Percentiles rank a stretch among this genome's conserved stretches.
phyloP scores from a whole-genome alignment of 2,888 invertebrate genomes.

The Amblyjoppa proteus region DNA sequence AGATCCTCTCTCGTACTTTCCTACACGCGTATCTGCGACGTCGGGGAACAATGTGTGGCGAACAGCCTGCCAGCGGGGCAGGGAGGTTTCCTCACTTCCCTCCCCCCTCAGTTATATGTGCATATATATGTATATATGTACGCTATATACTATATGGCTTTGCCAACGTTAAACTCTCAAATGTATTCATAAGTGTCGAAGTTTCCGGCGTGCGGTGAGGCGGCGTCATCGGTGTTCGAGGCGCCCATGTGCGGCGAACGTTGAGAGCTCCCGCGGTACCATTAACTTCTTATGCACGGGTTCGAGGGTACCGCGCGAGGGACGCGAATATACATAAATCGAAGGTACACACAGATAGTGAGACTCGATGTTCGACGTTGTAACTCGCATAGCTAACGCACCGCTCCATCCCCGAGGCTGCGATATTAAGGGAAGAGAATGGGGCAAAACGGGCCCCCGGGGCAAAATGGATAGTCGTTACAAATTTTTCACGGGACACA shows the following conservation, averaged over 20 bases:
- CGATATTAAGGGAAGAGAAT: too few relatives aligned
- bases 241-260: constrained; percentile 40
- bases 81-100: not conserved
- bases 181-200: constrained; percentile 68
- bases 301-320: constrained; percentile 30
- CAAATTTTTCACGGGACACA: too few relatives aligned
- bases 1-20: not conserved
- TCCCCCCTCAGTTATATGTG: not conserved
- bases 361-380: not conserved
- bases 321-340: constrained; percentile 26
- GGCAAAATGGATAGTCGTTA: too few relatives aligned
- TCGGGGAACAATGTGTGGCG: constrained; percentile 45
- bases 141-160: constrained; percentile 22
- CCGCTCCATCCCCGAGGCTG: not conserved
- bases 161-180: constrained; percentile 56
- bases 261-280: constrained; percentile 35
- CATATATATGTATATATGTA: not conserved
- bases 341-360: constrained; percentile 19
- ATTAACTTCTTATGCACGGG: constrained; percentile 60
- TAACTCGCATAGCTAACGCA: not conserved
- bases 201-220: constrained; percentile 65
- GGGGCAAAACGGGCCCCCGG: too few relatives aligned
- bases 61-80: constrained; percentile 41
- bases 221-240: constrained; percentile 33
- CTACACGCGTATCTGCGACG: constrained; percentile 40